Percentiles rank a stretch among this genome's conserved stretches.
These are phyloP conservation scores for Hemicordylus capensis DNA, from an alignment of 2,113 vertebrate genomes.

Conservation along the genomic window DNA sequence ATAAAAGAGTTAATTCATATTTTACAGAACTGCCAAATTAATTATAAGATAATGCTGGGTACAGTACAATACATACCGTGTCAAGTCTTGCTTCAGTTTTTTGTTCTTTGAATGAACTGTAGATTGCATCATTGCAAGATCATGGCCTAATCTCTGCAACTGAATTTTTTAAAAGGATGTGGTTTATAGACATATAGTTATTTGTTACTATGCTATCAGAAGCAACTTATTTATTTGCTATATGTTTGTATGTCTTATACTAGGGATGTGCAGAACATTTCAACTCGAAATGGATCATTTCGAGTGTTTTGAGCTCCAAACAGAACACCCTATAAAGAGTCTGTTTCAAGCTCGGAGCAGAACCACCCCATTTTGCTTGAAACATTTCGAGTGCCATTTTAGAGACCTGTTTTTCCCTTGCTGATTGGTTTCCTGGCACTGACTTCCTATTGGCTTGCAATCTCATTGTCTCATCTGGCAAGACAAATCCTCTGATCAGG, in stretches of 20 bases:
- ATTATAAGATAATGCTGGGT: background rate
- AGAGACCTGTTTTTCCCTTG: too few species aligned
- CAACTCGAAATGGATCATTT: too few species aligned
- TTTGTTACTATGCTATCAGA: background rate
- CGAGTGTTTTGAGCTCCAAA: too few species aligned
- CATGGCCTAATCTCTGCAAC: conserved; percentile 68
- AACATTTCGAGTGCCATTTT: too few species aligned
- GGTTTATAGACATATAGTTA: conserved; percentile 9
- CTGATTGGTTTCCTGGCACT: too few species aligned
- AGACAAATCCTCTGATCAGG: too few species aligned
- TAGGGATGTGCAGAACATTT: too few species aligned
- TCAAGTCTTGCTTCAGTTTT: conserved; percentile 69
- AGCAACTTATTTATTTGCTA: background rate
- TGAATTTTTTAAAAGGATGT: conserved; percentile 59
- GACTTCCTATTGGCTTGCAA: too few species aligned
- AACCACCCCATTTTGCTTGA: too few species aligned
- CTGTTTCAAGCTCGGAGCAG: too few species aligned
- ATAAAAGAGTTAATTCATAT: conserved; percentile 23
- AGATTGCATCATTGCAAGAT: conserved; percentile 68
- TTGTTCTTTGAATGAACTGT: conserved; percentile 61
- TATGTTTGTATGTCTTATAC: background rate
- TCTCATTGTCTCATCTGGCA: too few species aligned
- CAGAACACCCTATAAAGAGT: too few species aligned
- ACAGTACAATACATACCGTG: conserved; percentile 67
- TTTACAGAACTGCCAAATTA: background rate